Evolutionary conservation across 1,140 invertebrate genomes (phyloP).

Genomic region (Homarus americanus): DNA sequence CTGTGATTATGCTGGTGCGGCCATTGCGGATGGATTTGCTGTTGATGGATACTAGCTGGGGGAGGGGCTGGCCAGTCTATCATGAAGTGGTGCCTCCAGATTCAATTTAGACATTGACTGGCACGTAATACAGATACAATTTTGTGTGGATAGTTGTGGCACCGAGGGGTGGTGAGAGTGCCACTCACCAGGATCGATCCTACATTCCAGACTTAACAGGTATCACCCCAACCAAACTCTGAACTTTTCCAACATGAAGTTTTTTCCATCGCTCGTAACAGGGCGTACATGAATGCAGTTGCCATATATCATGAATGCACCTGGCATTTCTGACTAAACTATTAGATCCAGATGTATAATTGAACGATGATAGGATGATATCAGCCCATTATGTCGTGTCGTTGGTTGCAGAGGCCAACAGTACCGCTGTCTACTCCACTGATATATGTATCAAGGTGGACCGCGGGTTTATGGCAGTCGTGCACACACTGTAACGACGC

Average conservation of each 20-base stretch:
- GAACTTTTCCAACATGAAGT: not conserved
- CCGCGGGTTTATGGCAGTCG: not conserved
- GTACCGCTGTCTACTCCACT: not conserved
- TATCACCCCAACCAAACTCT: not conserved
- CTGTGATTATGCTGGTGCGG: slow-evolving; percentile 1
- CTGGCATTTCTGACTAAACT: not conserved
- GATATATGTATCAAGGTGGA: not conserved
- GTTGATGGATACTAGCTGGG: not conserved
- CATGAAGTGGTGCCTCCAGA: not conserved
- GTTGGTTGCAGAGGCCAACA: not conserved
- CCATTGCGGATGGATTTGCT: not conserved
- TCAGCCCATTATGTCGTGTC: not conserved
- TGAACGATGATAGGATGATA: not conserved
- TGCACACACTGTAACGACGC: not conserved
- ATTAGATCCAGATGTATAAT: not conserved
- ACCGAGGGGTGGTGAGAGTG: not conserved
- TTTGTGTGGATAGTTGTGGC: not conserved
- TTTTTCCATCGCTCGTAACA: not conserved
- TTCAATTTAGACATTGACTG: slow-evolving; percentile 12
- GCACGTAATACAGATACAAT: not conserved
- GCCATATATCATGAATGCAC: no score
- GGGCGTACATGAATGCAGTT: not conserved
- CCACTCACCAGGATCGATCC: not conserved
- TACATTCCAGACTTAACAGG: not conserved
- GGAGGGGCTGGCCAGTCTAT: not conserved